Percentiles rank a stretch among this genome's conserved stretches.
These are phyloP conservation scores for Caprella mutica DNA, from an alignment of 2,888 invertebrate species.

Conservation along the genomic window DNA sequence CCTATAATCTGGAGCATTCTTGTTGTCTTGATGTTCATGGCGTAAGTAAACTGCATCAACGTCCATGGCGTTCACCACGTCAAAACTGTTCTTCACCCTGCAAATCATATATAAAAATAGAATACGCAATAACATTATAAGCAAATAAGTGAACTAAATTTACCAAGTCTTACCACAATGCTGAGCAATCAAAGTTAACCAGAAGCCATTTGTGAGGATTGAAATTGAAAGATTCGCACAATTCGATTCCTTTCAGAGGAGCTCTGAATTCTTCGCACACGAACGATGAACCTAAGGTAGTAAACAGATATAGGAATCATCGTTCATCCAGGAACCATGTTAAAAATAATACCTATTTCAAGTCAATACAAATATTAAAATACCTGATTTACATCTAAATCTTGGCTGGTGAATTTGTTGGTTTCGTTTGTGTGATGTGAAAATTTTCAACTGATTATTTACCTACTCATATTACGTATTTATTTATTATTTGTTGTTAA, in stretches of 20 bases:
- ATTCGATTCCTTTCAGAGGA: slow-evolving; percentile 62
- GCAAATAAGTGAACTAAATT: slow-evolving; percentile 49
- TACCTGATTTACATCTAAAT: too few relatives aligned
- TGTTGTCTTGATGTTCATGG: slow-evolving; percentile 45
- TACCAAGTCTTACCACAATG: slow-evolving; percentile 81
- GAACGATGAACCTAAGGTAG: slow-evolving; percentile 63
- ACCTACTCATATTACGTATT: too few relatives aligned
- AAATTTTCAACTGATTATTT: too few relatives aligned
- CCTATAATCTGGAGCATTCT: slow-evolving; percentile 50
- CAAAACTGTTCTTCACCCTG: slow-evolving; percentile 50
- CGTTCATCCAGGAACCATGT: too few relatives aligned
- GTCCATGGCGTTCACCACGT: slow-evolving; percentile 72
- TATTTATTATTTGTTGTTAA: too few relatives aligned
- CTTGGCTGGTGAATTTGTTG: too few relatives aligned
- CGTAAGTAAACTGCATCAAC: slow-evolving; percentile 81
- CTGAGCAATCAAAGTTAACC: slow-evolving; percentile 89
- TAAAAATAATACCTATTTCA: too few relatives aligned
- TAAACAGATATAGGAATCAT: too few relatives aligned
- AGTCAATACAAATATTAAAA: too few relatives aligned
- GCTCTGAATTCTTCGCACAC: slow-evolving; percentile 81
- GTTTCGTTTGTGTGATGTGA: too few relatives aligned
- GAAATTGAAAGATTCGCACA: slow-evolving; percentile 78
- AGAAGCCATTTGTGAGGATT: slow-evolving; percentile 95
- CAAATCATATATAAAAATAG: slow-evolving; percentile 59
- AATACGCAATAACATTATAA: neutral